phyloP scores from a whole-genome alignment of 2,113 vertebrate species.

The cat (Felis catus) region F.catus_Fca126_mat1.0 CM031413.1:149772001-149772500 shows the following conservation, averaged over 20 bases:
- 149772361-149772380: not conserved
- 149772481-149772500: not conserved
- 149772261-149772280: not conserved
- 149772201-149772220: not conserved
- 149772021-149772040: not conserved
- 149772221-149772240: not conserved
- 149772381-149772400: not conserved
- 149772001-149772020: conserved; percentile 70
- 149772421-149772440: not conserved
- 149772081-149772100: not conserved
- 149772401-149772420: not conserved
- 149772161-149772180: not conserved
- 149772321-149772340: not conserved
- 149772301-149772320: not conserved
- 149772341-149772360: not conserved
- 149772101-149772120: fast-evolving
- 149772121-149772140: not conserved
- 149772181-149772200: not conserved
- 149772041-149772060: not conserved
- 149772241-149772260: not conserved
- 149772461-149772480: not conserved
- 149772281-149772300: not conserved
- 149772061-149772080: not conserved
- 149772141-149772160: not conserved
- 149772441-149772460: not conserved